Conservation (phyloP, 2,113 vertebrate species). For the Pseudopodoces humilis region DNA sequence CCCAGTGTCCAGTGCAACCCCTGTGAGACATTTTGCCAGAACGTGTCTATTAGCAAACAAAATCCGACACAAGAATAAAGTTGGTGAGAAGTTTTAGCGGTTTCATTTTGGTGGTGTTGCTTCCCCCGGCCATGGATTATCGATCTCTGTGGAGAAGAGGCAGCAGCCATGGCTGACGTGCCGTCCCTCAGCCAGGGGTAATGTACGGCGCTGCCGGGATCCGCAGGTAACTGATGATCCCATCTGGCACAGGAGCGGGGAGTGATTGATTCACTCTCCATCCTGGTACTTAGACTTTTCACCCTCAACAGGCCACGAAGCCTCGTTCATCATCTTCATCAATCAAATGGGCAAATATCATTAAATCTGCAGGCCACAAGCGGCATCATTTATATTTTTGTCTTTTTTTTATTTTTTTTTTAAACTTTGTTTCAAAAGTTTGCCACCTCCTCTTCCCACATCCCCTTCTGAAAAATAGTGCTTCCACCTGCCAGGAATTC, state of each 20-base stretch:
- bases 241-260: conserved; percentile 44
- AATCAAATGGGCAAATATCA: conserved; percentile 73
- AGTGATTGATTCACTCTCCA: conserved; percentile 74
- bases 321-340: conserved; percentile 63
- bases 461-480: background rate
- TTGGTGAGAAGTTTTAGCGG: background rate
- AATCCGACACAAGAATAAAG: background rate
- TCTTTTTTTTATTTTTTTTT: background rate
- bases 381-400: conserved; percentile 31
- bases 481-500: background rate
- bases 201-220: conserved; percentile 64
- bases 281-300: conserved; percentile 66
- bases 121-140: conserved; percentile 52
- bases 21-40: background rate
- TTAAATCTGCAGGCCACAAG: conserved; percentile 40
- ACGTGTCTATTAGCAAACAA: background rate
- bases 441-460: background rate
- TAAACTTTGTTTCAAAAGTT: background rate
- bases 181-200: conserved; percentile 58
- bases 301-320: conserved; percentile 55
- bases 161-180: conserved; percentile 20
- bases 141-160: conserved; percentile 58
- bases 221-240: conserved; percentile 73
- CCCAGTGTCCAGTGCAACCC: background rate
- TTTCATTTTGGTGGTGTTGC: background rate